phyloP scores from a whole-genome alignment of 2,113 vertebrate species.

The Syngnathus typhle region DNA sequence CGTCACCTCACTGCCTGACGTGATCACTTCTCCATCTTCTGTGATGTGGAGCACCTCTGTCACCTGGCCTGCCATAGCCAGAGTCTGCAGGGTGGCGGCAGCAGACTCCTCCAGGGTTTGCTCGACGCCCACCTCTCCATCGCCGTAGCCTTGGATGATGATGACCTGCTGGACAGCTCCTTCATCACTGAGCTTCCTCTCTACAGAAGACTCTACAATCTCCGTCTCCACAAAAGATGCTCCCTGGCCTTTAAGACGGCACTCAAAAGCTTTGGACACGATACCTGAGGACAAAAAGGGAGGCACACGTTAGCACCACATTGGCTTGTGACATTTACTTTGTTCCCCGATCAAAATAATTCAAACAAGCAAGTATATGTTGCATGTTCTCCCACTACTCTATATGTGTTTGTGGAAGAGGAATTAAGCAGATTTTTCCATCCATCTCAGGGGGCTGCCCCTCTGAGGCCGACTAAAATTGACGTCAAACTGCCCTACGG shows the following conservation, averaged over 20 bases:
- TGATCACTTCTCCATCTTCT: conserved; percentile 86
- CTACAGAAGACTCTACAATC: conserved; percentile 61
- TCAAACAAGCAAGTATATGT: conserved; percentile 12
- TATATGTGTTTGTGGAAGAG: too few species aligned
- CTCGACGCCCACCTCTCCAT: conserved; percentile 78
- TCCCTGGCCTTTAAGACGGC: conserved; percentile 92
- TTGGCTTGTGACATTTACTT: neutral
- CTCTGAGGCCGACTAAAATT: too few species aligned
- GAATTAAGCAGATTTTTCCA: too few species aligned
- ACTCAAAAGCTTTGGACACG: conserved; percentile 97
- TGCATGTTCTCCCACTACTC: neutral
- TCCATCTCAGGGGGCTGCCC: too few species aligned
- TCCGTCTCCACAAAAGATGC: conserved; percentile 88
- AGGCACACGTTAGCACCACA: conserved; percentile 7
- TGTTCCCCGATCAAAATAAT: neutral
- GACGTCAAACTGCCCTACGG: too few species aligned
- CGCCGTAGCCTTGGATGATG: conserved; percentile 89
- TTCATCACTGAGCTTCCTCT: conserved; percentile 51
- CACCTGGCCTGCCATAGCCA: conserved; percentile 91
- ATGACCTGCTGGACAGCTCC: conserved; percentile 86
- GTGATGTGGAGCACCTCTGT: conserved; percentile 93
- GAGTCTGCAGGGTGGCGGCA: conserved; percentile 87
- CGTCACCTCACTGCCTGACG: conserved; percentile 68
- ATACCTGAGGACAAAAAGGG: conserved; percentile 74
- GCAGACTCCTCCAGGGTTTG: conserved; percentile 88